Evolutionary conservation across 2,888 invertebrate species (phyloP), one percentile per base, ranked within the genome.

Genomic region (Odontomyia ornata): DNA sequence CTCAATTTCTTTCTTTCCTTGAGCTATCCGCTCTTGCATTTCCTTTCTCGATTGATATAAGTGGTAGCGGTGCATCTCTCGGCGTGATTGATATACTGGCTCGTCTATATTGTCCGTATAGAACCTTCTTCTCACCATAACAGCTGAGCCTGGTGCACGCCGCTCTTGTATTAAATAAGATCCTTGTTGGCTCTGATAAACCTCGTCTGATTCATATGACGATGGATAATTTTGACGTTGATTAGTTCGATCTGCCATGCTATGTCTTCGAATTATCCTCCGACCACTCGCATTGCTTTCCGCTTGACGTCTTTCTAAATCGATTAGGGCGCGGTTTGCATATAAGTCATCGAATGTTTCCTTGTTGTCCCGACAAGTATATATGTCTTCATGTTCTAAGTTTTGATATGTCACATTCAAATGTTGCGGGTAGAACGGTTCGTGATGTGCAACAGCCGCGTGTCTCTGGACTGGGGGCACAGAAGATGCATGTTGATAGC

Each of bases 1-100:
- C 76, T 86, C 85, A 75, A 85, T 86, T 52, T 86, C 86, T 7
- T 83, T 82, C 77, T 86, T 86, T 36, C 86, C 86, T 47, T 85
- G 84, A 2, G 83, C 84, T 18, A 87, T 86, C 56, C 86, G 84
- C 78, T 87, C 85, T 80, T 86, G 86, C 86, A 87, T 86, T 81
- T 87, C 86, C 2, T 84, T 84, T 76, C 84, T 84, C 3, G 86
- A 86, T 75, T 87, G 86, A 65, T 86, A 85, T 65, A 86, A 80
- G 78, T 86, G 86, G 79, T 83, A 83, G 1, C 85, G 83, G 73
- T 86, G 86, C 82, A 85, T 84, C 77, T 86, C 86, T 0, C 85
- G 83, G 0, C 86, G 84, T 1, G 84, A 84, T 47, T 87, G 86
- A 81, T 87, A 86, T 21, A 86, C 77, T 0, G 86, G 85, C 62